Evolutionary conservation across 2,888 invertebrate species (phyloP).

Genomic region (Anoplius nigerrimus): DNA sequence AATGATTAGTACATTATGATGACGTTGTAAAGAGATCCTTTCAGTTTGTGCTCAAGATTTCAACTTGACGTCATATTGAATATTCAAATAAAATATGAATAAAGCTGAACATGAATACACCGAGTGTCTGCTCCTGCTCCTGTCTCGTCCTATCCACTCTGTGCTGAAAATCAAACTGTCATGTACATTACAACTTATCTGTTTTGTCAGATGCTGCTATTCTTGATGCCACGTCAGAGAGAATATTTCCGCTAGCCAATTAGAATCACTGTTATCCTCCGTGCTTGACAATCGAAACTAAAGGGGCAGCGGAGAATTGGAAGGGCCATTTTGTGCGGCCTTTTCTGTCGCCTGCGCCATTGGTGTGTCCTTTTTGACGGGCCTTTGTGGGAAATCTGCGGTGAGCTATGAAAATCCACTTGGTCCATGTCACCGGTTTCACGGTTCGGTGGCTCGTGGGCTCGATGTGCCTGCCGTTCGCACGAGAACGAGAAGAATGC

Average conservation of each 20-base stretch:
- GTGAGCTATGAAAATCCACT: conserved; percentile 59
- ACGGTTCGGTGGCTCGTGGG: conserved; percentile 56
- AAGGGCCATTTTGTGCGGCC: conserved; percentile 30
- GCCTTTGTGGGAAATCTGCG: conserved; percentile 54
- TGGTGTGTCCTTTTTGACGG: conserved; percentile 46
- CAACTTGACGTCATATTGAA: too few species aligned
- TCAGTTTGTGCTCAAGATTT: too few species aligned
- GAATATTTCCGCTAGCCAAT: conserved; percentile 32
- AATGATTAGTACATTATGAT: too few species aligned
- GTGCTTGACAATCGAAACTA: conserved; percentile 7
- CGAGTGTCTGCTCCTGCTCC: too few species aligned
- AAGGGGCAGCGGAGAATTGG: too few species aligned
- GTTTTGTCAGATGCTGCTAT: too few species aligned
- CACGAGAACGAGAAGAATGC: conserved; percentile 63
- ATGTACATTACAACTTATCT: too few species aligned
- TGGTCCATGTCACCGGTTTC: conserved; percentile 67
- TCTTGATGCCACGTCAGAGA: neutral
- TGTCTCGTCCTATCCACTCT: too few species aligned
- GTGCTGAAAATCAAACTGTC: too few species aligned
- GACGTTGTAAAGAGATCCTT: too few species aligned
- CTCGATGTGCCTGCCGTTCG: conserved; percentile 54
- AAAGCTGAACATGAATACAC: too few species aligned
- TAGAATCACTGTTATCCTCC: conserved; percentile 20
- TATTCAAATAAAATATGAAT: too few species aligned
- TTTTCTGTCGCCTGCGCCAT: conserved; percentile 4